Base-by-base conservation (phyloP, 2,797 vertebrate species). In the Carcharodon carcharias region DNA sequence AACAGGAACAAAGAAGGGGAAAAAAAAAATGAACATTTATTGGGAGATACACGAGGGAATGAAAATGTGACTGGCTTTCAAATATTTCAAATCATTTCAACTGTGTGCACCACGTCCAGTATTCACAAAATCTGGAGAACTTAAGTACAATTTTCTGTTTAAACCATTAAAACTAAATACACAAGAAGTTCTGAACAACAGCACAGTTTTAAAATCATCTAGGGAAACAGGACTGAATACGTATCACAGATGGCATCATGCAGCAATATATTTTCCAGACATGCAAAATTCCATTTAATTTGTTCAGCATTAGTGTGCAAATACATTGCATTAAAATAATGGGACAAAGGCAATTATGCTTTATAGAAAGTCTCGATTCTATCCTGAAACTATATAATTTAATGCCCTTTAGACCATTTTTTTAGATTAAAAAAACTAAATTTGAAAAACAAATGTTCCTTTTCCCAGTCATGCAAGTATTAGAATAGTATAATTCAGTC, bases 61-160 rank as follows among this genome's bases (percentile, higher is more conserved):
- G 65, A 95, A 71, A 69, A 71, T 95, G 63, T 95, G 40, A 69
- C 93, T 95, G 45, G 11, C 63, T 69, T 95, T 95, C 65, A 95
- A 95, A 95, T 95, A 95, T 28, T 69, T 95, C 93, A 95, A 40
- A 50, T 50, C 3, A 71, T 50, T 95, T 95, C 93, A 95, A 95
- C 40, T 28, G 2, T 28, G 61, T 50, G 67, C 67, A 14, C 23
- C n/a, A 45, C 11, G 65, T 95, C 23, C 65, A 69, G 23, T 50
- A 69, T 95, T 95, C 40, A 54, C 61, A 94, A 94, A 65, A 67
- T 18, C 40, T 67, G 65, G 65, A 50, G 9, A 95, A 40, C 14
- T 71, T 95, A 71, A 95, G 65, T 71, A 50, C 61, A 67, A 71
- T 40, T 71, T 61, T 91, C 93, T 95, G 93, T 95, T 95, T 71